Evolutionary conservation across 2,113 vertebrate species (phyloP).

Genomic region (Bos javanicus): DNA sequence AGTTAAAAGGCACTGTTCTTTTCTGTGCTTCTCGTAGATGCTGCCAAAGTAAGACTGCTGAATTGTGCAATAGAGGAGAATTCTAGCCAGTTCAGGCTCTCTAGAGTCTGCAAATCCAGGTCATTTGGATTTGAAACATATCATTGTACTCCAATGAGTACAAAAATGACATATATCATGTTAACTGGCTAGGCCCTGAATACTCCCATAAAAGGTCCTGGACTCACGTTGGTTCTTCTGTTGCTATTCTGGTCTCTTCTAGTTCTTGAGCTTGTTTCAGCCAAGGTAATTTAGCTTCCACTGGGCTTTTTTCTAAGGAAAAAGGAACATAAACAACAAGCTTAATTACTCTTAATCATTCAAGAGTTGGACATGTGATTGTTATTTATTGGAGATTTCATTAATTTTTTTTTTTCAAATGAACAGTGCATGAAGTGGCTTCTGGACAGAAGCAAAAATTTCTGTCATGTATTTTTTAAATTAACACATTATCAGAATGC

Average conservation of each 20-base stretch:
- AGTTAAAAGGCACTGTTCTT: conserved; percentile 7
- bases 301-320: conserved; percentile 87
- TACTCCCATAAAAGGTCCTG: background rate
- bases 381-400: background rate
- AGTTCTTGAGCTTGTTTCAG: conserved; percentile 94
- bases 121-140: conserved; percentile 42
- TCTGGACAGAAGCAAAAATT: conserved; percentile 17
- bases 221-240: conserved; percentile 93
- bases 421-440: background rate
- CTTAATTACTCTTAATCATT: background rate
- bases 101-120: conserved; percentile 44
- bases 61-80: conserved; percentile 42
- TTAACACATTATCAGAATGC: background rate
- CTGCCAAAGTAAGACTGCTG: conserved; percentile 37
- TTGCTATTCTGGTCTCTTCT: conserved; percentile 84
- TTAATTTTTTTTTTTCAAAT: background rate
- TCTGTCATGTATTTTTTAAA: background rate
- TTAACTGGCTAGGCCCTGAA: conserved; percentile 3
- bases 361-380: background rate
- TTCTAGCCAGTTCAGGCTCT: conserved; percentile 36
- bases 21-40: conserved; percentile 10
- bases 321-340: background rate
- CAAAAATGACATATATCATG: conserved; percentile 45
- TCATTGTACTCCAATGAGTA: conserved; percentile 35
- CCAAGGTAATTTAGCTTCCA: conserved; percentile 92